These are phyloP conservation scores for Wiebesia pumilae DNA, from an alignment of 1,140 invertebrate species.

Conservation along the genomic window DNA sequence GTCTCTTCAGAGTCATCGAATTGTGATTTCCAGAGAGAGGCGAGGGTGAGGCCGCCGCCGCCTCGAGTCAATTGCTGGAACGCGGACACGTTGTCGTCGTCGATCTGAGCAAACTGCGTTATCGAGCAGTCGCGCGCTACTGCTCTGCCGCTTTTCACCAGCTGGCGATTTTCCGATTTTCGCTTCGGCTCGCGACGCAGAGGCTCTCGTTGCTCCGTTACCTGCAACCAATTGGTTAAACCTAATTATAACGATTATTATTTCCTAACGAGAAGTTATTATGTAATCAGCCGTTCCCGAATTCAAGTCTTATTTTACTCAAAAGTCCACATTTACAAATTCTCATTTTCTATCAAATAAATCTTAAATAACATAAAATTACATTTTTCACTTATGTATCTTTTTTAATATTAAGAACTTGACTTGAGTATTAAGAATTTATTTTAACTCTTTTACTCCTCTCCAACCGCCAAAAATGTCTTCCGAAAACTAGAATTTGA, in stretches of 20 bases:
- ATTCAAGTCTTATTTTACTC: background rate
- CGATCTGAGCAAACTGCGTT: conserved; percentile 93
- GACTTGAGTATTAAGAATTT: too few relatives aligned
- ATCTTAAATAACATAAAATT: background rate
- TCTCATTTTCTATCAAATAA: background rate
- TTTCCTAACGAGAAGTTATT: background rate
- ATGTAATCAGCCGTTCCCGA: background rate
- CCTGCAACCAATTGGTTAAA: conserved; percentile 56
- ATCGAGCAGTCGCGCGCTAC: conserved; percentile 79
- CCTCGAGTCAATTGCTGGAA: conserved; percentile 88
- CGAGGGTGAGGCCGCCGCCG: conserved; percentile 86
- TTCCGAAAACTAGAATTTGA: too few relatives aligned
- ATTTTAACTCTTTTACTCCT: too few relatives aligned
- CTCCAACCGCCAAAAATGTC: too few relatives aligned
- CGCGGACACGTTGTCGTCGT: conserved; percentile 93
- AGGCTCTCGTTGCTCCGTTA: conserved; percentile 72
- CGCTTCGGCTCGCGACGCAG: conserved; percentile 71
- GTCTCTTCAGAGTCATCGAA: conserved; percentile 95
- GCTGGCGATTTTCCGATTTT: conserved; percentile 65
- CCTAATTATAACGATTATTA: background rate
- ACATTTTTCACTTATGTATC: too few relatives aligned
- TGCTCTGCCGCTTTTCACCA: conserved; percentile 68
- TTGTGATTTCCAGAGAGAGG: conserved; percentile 94
- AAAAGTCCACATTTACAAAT: background rate
- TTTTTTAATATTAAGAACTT: too few relatives aligned